These are phyloP conservation scores for Microplitis demolitor DNA, from an alignment of 1,140 invertebrate species.

Conservation along the genomic window DNA sequence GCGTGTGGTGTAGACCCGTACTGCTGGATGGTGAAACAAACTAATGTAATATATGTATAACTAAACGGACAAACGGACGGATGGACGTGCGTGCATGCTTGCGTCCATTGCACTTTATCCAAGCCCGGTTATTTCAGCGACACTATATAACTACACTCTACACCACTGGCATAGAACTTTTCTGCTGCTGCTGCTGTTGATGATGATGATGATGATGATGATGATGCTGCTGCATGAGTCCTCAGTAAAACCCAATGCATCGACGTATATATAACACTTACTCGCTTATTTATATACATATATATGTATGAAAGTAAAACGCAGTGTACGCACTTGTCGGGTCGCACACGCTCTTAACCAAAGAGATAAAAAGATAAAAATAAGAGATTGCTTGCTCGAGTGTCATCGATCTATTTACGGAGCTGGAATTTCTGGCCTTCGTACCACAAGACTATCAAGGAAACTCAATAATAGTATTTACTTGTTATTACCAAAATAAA, in stretches of 20 bases:
- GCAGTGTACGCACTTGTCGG: constrained; percentile 17
- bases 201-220: too few species aligned
- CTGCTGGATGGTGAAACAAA: not conserved
- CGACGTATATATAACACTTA: too few species aligned
- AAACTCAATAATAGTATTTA: not conserved
- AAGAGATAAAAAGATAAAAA: not conserved
- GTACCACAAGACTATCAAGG: not conserved
- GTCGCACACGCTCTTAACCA: constrained; percentile 16
- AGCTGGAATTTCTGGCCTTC: constrained; percentile 58
- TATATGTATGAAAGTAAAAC: too few species aligned
- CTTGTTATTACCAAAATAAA: too few species aligned
- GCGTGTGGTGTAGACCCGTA: not conserved
- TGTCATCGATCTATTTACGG: constrained; percentile 61
- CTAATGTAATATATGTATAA: not conserved
- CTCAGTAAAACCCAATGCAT: constrained; percentile 14
- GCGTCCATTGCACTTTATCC: constrained; percentile 58
- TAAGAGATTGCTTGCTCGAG: constrained; percentile 51
- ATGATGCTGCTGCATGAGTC: not conserved
- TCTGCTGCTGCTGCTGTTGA: too few species aligned
- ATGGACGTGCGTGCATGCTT: constrained; percentile 24
- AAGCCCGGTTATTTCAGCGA: constrained; percentile 58
- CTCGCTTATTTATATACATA: not conserved
- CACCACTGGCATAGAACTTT: too few species aligned
- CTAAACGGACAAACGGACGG: constrained; percentile 24
- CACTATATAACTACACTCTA: constrained; percentile 18